Conservation (phyloP, 2,797 vertebrate species). For the Florisuga fusca region DNA sequence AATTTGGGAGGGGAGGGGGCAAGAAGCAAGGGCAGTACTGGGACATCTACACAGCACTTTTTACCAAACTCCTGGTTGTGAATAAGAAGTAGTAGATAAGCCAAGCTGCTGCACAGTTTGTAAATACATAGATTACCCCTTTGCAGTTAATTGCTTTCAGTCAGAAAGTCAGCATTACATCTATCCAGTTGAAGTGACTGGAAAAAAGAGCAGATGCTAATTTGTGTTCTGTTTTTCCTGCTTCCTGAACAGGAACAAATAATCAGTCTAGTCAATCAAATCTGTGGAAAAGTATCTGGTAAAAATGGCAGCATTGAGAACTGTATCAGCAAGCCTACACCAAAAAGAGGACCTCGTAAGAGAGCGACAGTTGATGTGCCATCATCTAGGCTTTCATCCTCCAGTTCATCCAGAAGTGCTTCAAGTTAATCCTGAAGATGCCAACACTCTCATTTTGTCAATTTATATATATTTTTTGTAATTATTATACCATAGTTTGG, state of each 20-base stretch:
- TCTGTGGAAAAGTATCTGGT: constrained; percentile 91
- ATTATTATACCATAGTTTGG: constrained; percentile 90
- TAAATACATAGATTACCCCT: accelerated
- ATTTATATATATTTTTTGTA: constrained; percentile 84
- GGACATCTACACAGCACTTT: accelerated
- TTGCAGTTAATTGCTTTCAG: neutral
- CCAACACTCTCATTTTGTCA: constrained; percentile 79
- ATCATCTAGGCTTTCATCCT: constrained; percentile 89
- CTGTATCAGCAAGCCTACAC: constrained; percentile 88
- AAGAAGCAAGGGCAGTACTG: neutral
- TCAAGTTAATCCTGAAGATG: constrained; percentile 85
- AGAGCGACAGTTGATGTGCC: constrained; percentile 92
- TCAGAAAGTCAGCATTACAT: neutral
- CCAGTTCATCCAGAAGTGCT: constrained; percentile 90
- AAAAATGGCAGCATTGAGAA: constrained; percentile 88
- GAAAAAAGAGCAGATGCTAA: neutral
- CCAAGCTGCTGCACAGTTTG: neutral
- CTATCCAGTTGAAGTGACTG: neutral
- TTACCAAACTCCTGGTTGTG: neutral
- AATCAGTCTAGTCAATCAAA: constrained; percentile 95
- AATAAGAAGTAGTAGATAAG: accelerated
- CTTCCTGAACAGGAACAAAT: constrained; percentile 90
- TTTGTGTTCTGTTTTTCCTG: neutral
- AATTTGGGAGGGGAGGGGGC: no score
- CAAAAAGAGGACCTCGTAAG: constrained; percentile 95